Evolutionary conservation across 1,140 invertebrate species (phyloP), one percentile per base, ranked within the genome.

Genomic region (Heliconius eleuchia): DNA sequence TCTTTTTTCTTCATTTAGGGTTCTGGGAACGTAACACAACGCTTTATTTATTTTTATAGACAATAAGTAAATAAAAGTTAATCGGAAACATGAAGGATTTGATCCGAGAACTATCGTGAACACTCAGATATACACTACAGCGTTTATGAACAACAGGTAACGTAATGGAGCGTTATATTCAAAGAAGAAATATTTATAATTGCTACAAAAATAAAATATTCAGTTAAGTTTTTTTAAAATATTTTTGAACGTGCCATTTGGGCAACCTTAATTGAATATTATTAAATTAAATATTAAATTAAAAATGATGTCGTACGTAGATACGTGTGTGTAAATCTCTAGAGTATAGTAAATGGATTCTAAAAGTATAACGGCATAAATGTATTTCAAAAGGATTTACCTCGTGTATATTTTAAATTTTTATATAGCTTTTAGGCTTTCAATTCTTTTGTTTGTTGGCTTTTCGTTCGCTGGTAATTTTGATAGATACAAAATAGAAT

Each of bases 361-460:
- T 66, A 66, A 66, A 66, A 66, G 60, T 27, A 66, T 30, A 66
- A 60, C 27, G 23, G 57, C 57, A 60, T 60, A 60, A 60, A 60
- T 23, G 57, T 60, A 60, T 60, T 60, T 27, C 57, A 60, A 60
- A 60, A 60, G 57, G 57, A 60, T 60, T 60, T 60, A n/a, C 23
- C 23, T 27, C 57, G 23, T 3, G 57, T 60, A 60, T 60, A 23
- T 60, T 60, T 66, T 66, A 30, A 66, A 66, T 30, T 11, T 4
- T n/a, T 23, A 23, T 60, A 60, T 60, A 23, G 9, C 57, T 60
- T 60, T 27, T 11, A 60, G 57, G 57, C 7, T 60, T 60, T 9
- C 3, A 46, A 16, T 46, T 46, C 13, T 42, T 46, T 46, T 16
- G 0, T 60, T 60, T 27, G 7, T 60, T 27, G 27, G 19, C n/a